A percentile compares a stretch with the other conserved stretches of the same genome.
These are phyloP conservation scores for Bergia puertoricense DNA, from an alignment of 92 coral and sea anemone genomes.

Conservation along the genomic window DNA sequence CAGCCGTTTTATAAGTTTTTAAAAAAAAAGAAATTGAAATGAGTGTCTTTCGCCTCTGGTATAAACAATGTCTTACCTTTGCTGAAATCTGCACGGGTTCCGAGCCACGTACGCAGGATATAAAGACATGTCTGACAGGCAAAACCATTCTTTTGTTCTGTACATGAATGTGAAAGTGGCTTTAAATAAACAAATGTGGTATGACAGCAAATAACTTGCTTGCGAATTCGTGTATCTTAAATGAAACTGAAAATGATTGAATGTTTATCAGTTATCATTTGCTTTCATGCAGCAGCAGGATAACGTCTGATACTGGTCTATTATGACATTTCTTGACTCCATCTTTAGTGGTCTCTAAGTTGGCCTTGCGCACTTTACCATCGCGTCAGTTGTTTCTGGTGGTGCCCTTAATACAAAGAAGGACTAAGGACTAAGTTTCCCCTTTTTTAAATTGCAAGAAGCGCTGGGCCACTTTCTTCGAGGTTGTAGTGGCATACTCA, in stretches of 20 bases:
- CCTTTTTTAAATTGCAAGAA: conserved; percentile 29
- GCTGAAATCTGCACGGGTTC: no score
- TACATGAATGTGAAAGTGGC: no score
- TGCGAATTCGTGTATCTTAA: background rate
- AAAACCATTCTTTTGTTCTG: no score
- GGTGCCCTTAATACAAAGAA: conserved; percentile 35
- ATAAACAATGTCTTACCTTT: no score
- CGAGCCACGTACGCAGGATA: no score
- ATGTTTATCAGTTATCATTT: background rate
- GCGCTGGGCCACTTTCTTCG: conserved; percentile 42
- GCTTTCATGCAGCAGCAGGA: conserved; percentile 25
- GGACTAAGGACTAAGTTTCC: conserved; percentile 26
- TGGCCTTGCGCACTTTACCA: conserved; percentile 38
- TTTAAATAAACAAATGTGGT: background rate
- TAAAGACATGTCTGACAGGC: no score
- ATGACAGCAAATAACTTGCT: conserved; percentile 22
- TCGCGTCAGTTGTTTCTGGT: conserved; percentile 46
- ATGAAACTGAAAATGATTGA: background rate
- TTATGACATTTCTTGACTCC: conserved; percentile 14
- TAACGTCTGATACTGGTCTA: conserved; percentile 37
- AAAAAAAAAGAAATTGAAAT: no score
- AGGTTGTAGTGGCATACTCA: background rate
- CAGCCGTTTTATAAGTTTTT: no score
- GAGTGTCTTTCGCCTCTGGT: no score
- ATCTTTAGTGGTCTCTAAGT: conserved; percentile 35